These are phyloP conservation scores for Lutraria rhynchaena DNA, from an alignment of 1,140 invertebrate genomes.

Conservation along the genomic window DNA sequence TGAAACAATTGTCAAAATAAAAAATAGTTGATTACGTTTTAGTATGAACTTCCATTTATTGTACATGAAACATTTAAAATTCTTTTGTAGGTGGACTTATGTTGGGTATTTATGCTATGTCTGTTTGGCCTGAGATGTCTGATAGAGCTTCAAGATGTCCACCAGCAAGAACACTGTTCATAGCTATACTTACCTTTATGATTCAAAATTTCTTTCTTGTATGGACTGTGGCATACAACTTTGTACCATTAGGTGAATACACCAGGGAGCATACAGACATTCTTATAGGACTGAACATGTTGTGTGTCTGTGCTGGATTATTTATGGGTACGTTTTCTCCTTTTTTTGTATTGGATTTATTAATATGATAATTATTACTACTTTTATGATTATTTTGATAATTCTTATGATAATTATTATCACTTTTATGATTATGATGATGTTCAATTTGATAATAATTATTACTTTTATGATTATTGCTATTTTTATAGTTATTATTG, in stretches of 20 bases:
- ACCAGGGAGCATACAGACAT: constrained; percentile 81
- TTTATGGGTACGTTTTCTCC: constrained; percentile 67
- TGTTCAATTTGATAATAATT: too few species aligned
- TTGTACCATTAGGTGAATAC: constrained; percentile 82
- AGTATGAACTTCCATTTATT: too few species aligned
- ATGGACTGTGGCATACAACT: constrained; percentile 83
- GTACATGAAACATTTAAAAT: too few species aligned
- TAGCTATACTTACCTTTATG: constrained; percentile 78
- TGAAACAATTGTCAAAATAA: too few species aligned
- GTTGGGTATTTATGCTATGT: constrained; percentile 78
- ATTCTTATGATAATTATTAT: too few species aligned
- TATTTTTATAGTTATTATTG: too few species aligned
- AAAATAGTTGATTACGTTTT: too few species aligned
- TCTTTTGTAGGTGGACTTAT: constrained; percentile 75
- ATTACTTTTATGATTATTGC: too few species aligned
- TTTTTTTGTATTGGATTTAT: too few species aligned
- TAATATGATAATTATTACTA: too few species aligned
- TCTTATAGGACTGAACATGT: constrained; percentile 75
- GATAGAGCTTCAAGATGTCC: constrained; percentile 74
- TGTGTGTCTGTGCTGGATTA: constrained; percentile 69
- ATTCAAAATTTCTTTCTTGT: constrained; percentile 81
- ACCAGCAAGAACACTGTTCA: constrained; percentile 72
- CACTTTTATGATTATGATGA: too few species aligned
- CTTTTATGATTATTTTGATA: too few species aligned
- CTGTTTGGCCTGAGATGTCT: constrained; percentile 78